Conservation (phyloP, 2,113 vertebrate species). For the Petroica traversi region DNA sequence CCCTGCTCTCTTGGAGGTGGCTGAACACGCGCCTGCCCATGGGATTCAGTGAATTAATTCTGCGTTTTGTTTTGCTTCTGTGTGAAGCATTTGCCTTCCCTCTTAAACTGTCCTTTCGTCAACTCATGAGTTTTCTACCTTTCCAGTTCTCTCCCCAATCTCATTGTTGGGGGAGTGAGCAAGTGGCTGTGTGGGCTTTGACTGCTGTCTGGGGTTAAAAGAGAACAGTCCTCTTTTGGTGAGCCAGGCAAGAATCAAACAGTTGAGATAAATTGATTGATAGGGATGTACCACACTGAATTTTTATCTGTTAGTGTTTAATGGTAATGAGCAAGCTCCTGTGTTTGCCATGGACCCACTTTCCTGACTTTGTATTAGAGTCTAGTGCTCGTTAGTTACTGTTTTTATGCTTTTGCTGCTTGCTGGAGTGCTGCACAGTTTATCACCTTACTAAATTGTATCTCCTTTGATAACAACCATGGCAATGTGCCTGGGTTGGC, state of each 20-base stretch:
- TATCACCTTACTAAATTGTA: not conserved
- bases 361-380: not conserved
- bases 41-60: not conserved
- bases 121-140: fast-evolving
- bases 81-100: not conserved
- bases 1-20: not conserved
- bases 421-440: not conserved
- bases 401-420: not conserved
- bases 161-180: too few relatives aligned
- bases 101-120: not conserved
- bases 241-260: not conserved
- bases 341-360: not conserved
- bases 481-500: not conserved
- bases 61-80: not conserved
- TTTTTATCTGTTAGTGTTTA: not conserved
- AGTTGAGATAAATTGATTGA: not conserved
- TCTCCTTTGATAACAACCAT: not conserved
- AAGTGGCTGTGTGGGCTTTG: not conserved
- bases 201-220: not conserved
- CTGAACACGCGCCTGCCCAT: not conserved
- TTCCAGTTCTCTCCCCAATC: not conserved
- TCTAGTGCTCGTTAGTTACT: not conserved
- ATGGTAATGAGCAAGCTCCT: not conserved
- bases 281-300: not conserved
- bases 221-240: not conserved